Evolutionary conservation across 2,797 vertebrate species (phyloP).

Genomic region (Thalassophryne amazonica): DNA sequence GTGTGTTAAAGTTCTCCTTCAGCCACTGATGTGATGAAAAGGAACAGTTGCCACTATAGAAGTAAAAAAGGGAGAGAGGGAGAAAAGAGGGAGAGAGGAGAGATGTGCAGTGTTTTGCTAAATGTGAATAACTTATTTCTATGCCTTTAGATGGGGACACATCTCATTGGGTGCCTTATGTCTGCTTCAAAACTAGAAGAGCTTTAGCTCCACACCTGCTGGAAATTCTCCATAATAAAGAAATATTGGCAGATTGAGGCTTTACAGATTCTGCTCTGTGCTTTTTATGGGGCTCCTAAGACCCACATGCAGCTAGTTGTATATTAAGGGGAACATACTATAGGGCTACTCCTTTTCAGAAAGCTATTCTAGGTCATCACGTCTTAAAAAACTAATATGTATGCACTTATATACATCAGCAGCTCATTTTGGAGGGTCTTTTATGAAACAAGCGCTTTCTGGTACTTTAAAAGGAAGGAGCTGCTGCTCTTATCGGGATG

Average conservation of each 20-base stretch:
- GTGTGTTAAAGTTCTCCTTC: constrained; percentile 65
- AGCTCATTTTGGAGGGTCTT: too few species aligned
- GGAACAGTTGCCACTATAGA: constrained; percentile 65
- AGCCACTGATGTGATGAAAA: constrained; percentile 64
- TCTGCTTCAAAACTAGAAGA: constrained; percentile 70
- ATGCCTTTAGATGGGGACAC: constrained; percentile 76
- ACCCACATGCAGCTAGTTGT: too few species aligned
- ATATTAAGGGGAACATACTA: too few species aligned
- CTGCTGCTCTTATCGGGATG: too few species aligned
- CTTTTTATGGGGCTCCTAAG: constrained; percentile 11
- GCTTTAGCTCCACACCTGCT: constrained; percentile 62
- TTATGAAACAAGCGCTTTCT: too few species aligned
- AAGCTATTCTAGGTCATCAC: too few species aligned
- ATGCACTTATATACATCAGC: too few species aligned
- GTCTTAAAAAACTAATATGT: too few species aligned
- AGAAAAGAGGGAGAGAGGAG: too few species aligned
- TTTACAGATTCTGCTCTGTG: constrained; percentile 37
- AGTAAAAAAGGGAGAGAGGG: constrained; percentile 31
- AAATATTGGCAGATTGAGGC: constrained; percentile 43
- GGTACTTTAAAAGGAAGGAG: too few species aligned
- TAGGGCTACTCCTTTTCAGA: too few species aligned
- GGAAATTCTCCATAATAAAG: constrained; percentile 56
- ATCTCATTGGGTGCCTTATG: constrained; percentile 81
- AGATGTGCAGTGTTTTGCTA: constrained; percentile 72
- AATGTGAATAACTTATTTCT: constrained; percentile 72